Conservation (phyloP, 2,888 invertebrate genomes). For the Synergus umbraculus region DNA sequence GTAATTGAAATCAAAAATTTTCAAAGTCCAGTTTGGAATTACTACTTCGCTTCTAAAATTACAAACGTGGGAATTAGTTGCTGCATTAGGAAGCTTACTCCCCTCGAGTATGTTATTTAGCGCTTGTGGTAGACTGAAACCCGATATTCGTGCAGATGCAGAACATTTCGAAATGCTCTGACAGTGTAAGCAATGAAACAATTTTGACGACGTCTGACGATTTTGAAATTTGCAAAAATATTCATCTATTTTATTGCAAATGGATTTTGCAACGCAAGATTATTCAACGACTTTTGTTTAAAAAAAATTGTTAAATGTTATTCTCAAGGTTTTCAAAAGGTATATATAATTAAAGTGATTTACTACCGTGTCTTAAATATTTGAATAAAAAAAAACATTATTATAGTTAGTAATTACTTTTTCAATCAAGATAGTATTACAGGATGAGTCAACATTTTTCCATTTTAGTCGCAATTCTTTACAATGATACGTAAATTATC, state of each 20-base stretch:
- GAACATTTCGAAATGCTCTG: conserved; percentile 43
- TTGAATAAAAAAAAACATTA: not conserved
- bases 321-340: not conserved
- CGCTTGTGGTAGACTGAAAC: conserved; percentile 42
- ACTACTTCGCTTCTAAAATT: not conserved
- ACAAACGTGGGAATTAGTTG: conserved; percentile 33
- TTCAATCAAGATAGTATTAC: not conserved
- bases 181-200: conserved; percentile 42
- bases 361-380: not conserved
- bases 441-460: conserved; percentile 13
- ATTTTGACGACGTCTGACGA: conserved; percentile 18
- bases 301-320: not conserved
- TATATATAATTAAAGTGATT: not conserved
- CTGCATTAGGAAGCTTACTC: conserved; percentile 24
- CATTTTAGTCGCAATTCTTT: conserved; percentile 17
- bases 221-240: not conserved
- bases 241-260: not conserved
- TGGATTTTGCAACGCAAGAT: not conserved
- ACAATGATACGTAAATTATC: conserved; percentile 24
- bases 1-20: not conserved
- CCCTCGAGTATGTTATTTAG: conserved; percentile 44
- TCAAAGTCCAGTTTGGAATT: not conserved
- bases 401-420: not conserved
- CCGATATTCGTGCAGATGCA: conserved; percentile 43
- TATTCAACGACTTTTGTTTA: not conserved